phyloP scores from a whole-genome alignment of 1,140 invertebrate genomes.

The Camponotus pennsylvanicus region DNA sequence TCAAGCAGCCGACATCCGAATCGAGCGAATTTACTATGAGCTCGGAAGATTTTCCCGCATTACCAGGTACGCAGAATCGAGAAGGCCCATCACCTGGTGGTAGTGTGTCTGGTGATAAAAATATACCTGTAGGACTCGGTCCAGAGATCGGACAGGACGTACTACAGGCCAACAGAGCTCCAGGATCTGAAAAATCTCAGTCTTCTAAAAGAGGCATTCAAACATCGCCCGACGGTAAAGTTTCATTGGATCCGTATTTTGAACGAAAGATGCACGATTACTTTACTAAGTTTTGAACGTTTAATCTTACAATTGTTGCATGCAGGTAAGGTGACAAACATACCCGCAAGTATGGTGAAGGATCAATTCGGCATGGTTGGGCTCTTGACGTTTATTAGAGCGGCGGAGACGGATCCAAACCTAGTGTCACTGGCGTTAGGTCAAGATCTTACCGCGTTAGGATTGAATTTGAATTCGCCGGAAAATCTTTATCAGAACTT shows the following conservation, averaged over 20 bases:
- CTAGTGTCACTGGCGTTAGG: conserved; percentile 98
- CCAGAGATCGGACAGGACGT: conserved; percentile 85
- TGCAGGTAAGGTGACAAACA: conserved; percentile 97
- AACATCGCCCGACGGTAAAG: conserved; percentile 96
- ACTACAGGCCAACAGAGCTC: conserved; percentile 84
- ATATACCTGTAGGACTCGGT: conserved; percentile 86
- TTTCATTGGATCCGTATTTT: background rate
- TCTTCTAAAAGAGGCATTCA: conserved; percentile 94
- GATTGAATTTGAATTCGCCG: conserved; percentile 98
- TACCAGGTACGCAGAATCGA: conserved; percentile 91
- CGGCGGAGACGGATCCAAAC: conserved; percentile 98
- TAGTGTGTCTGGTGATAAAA: conserved; percentile 87
- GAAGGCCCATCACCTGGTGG: conserved; percentile 87
- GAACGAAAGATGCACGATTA: conserved; percentile 1
- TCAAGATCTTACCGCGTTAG: conserved; percentile 98
- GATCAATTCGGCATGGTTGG: conserved; percentile 99
- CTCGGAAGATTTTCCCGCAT: conserved; percentile 99
- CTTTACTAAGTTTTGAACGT: background rate
- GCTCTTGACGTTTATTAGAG: conserved; percentile 98
- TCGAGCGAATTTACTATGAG: conserved; percentile 98
- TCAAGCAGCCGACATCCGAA: conserved; percentile 96
- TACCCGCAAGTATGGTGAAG: conserved; percentile 98
- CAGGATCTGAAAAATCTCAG: conserved; percentile 84
- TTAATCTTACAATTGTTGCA: conserved; percentile 17
- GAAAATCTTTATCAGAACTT: conserved; percentile 99